Conservation (phyloP, 2,888 invertebrate genomes). For the Pseudoips prasinana region DNA sequence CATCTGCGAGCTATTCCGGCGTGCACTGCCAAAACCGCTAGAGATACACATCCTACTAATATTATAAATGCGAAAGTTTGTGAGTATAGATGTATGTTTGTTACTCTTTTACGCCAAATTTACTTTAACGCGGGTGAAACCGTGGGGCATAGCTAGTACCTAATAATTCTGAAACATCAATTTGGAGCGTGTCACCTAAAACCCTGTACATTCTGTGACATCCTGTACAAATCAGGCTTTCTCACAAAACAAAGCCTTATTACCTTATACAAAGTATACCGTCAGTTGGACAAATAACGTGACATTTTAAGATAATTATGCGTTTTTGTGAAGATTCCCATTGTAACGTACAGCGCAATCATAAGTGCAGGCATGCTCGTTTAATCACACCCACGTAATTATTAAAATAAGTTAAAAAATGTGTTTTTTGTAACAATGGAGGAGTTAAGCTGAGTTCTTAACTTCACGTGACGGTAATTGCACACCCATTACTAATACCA, state of each 20-base stretch:
- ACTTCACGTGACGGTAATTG: slow-evolving; percentile 29
- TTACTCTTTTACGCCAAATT: no score
- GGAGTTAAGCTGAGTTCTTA: slow-evolving; percentile 14
- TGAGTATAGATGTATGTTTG: no score
- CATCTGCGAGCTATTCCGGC: no score
- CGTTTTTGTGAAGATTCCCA: slow-evolving; percentile 31
- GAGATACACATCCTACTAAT: no score
- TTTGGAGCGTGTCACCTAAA: no score
- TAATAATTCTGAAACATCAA: no score
- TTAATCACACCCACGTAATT: slow-evolving; percentile 32
- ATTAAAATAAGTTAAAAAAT: slow-evolving; percentile 27
- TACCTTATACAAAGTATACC: slow-evolving; percentile 23
- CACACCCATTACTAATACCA: no score
- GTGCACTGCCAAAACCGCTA: no score
- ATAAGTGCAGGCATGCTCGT: slow-evolving; percentile 36
- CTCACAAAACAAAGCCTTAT: slow-evolving; percentile 41
- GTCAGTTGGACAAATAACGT: slow-evolving; percentile 43
- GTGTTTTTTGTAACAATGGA: slow-evolving; percentile 21
- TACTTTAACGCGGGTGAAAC: no score
- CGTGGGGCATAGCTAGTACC: no score
- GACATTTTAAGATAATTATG: slow-evolving; percentile 57
- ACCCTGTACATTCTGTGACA: no score
- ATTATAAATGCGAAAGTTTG: no score
- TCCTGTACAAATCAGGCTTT: slow-evolving; percentile 22
- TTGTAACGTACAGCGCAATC: slow-evolving; percentile 33